phyloP scores from a whole-genome alignment of 92 coral and sea anemone species.

The Plumapathes pennacea region DNA sequence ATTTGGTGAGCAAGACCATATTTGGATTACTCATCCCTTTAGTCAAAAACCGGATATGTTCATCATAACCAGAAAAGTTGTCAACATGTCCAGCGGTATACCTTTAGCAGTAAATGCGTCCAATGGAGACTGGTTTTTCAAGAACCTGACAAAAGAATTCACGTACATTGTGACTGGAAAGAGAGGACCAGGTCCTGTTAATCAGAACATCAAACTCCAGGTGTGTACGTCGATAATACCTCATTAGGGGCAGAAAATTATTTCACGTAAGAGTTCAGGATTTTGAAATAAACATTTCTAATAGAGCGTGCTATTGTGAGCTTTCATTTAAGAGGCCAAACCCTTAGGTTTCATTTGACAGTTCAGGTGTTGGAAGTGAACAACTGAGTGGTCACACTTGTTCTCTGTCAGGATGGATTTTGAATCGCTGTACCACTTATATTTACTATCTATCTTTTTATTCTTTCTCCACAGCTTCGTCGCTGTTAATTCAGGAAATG shows the following conservation, averaged over 20 bases:
- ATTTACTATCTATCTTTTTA: no score
- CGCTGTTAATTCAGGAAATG: slow-evolving; percentile 63
- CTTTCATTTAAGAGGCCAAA: no score
- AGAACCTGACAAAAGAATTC: slow-evolving; percentile 43
- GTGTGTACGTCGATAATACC: slow-evolving; percentile 31
- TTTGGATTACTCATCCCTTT: slow-evolving; percentile 77
- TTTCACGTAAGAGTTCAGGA: no score
- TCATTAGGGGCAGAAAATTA: no score
- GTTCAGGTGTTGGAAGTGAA: no score
- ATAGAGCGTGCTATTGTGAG: no score
- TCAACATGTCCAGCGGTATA: slow-evolving; percentile 59
- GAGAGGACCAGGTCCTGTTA: slow-evolving; percentile 7
- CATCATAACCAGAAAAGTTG: slow-evolving; percentile 41
- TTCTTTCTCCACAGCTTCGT: slow-evolving; percentile 47
- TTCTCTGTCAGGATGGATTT: no score
- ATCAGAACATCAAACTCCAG: slow-evolving; percentile 28
- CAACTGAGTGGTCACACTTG: no score
- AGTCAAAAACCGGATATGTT: slow-evolving; percentile 75
- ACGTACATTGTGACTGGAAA: slow-evolving; percentile 82
- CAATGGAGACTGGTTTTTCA: slow-evolving; percentile 80
- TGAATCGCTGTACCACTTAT: no score
- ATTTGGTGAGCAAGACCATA: slow-evolving; percentile 58
- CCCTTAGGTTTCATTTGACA: no score
- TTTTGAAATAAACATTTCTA: no score
- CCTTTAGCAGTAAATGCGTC: slow-evolving; percentile 66